phyloP scores from a whole-genome alignment of 2,888 invertebrate species.

The Ormyrus pomaceus region DNA sequence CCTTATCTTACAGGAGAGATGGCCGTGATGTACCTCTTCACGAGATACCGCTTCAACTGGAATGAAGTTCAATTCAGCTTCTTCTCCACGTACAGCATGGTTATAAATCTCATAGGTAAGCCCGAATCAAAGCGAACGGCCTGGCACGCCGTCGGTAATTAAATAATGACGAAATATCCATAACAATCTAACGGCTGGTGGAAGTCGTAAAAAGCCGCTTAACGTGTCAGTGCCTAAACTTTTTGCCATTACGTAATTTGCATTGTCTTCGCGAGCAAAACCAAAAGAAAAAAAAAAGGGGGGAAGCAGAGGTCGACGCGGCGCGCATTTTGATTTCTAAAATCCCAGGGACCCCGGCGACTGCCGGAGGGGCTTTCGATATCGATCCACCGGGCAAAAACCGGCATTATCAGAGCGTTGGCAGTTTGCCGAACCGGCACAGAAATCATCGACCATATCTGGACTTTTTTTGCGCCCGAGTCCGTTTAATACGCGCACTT shows the following conservation, averaged over 20 bases:
- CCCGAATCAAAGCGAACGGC: slow-evolving; percentile 26
- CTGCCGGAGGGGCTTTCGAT: slow-evolving; percentile 8
- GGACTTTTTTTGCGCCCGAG: no score
- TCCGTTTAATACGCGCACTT: no score
- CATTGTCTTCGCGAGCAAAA: slow-evolving; percentile 10
- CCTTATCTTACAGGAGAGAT: slow-evolving; percentile 82
- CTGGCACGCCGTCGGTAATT: no score
- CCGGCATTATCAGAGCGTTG: no score
- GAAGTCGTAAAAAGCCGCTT: slow-evolving; percentile 9
- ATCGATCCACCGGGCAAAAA: neutral
- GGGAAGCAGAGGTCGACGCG: neutral
- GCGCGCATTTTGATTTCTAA: slow-evolving; percentile 35
- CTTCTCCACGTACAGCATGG: slow-evolving; percentile 90
- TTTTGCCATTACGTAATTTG: slow-evolving; percentile 34
- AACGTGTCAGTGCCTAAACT: neutral
- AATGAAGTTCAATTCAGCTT: slow-evolving; percentile 91
- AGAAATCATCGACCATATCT: no score
- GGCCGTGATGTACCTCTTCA: slow-evolving; percentile 90
- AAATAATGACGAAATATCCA: no score
- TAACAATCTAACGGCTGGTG: no score
- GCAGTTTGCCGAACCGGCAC: no score
- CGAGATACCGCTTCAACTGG: slow-evolving; percentile 91
- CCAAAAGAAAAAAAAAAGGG: neutral
- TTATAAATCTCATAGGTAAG: slow-evolving; percentile 88
- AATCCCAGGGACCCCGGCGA: neutral